phyloP scores from a whole-genome alignment of 2,113 vertebrate species.

The Heliornis fulica region DNA sequence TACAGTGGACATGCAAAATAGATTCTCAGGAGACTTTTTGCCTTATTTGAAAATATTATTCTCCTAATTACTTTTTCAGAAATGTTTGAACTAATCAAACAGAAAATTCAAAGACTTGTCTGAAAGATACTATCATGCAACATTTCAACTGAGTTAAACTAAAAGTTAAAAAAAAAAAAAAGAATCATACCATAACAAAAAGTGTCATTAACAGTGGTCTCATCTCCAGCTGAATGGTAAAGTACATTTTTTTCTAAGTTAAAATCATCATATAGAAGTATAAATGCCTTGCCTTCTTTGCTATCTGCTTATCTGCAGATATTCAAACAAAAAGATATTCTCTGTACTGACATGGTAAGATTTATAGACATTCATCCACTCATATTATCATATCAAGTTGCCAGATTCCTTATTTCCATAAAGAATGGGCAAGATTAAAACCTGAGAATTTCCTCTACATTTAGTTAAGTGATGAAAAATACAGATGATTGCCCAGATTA shows the following conservation, averaged over 20 bases:
- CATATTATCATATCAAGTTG: neutral
- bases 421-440: neutral
- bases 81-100: neutral
- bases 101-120: neutral
- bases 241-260: neutral
- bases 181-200: neutral
- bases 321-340: neutral
- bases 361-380: neutral
- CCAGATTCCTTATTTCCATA: neutral
- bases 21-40: neutral
- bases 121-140: neutral
- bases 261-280: neutral
- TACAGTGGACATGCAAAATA: neutral
- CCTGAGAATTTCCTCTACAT: neutral
- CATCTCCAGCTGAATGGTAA: neutral
- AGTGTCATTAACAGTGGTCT: neutral
- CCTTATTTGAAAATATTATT: neutral
- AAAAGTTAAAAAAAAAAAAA: too few relatives aligned
- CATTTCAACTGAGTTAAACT: neutral
- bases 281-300: neutral
- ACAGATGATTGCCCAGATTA: neutral
- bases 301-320: neutral
- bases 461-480: neutral
- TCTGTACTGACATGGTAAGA: neutral
- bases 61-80: neutral